Evolutionary conservation across 2,888 invertebrate species (phyloP).

Genomic region (Limnephilus marmoratus): DNA sequence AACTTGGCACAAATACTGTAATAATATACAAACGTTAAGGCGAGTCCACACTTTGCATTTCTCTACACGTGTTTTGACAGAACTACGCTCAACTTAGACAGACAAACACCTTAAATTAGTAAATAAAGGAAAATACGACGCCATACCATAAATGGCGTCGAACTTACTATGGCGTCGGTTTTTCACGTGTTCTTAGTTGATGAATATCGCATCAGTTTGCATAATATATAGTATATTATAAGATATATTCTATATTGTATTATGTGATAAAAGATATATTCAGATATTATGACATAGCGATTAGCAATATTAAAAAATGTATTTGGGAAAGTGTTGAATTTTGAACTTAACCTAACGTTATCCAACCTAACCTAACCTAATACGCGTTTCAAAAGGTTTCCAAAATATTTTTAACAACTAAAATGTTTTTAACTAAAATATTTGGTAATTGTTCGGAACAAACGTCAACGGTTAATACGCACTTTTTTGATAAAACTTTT

Average conservation of each 20-base stretch:
- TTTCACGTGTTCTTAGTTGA: background rate
- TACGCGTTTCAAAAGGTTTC: no score
- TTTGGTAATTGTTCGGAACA: no score
- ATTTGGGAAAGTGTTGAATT: no score
- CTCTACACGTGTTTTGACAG: background rate
- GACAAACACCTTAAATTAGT: background rate
- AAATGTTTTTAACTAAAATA: no score
- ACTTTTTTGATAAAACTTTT: no score
- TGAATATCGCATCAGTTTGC: background rate
- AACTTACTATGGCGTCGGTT: background rate
- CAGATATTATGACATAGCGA: background rate
- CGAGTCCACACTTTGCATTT: background rate
- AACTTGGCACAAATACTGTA: background rate
- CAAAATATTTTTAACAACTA: no score
- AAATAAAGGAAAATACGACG: background rate
- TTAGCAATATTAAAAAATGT: background rate
- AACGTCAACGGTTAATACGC: no score
- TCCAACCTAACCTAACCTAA: no score
- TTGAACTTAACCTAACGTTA: background rate
- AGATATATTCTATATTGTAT: no score
- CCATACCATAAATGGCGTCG: background rate
- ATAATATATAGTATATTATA: no score
- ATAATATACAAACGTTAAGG: background rate
- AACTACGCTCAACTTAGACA: background rate
- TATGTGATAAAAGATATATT: no score